Conservation (phyloP, 2,797 vertebrate genomes). For the Orientallactaga sibirica region DNA sequence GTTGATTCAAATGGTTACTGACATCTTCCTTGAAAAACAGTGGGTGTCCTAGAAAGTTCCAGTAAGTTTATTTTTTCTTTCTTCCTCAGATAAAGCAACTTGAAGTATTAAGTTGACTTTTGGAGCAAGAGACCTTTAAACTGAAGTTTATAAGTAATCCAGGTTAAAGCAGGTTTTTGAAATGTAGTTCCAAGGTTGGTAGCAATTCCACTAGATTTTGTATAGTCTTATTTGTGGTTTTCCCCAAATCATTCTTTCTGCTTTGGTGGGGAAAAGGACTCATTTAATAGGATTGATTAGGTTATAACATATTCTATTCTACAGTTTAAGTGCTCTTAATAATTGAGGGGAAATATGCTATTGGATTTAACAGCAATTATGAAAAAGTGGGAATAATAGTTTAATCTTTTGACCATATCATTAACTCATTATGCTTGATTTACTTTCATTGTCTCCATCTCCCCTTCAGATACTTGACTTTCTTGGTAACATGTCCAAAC, state of each 20-base stretch:
- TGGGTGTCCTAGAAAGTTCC: slow-evolving; percentile 15
- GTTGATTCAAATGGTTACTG: slow-evolving; percentile 10
- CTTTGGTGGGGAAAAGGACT: slow-evolving; percentile 1
- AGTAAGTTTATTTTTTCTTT: neutral
- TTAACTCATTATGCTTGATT: slow-evolving; percentile 55
- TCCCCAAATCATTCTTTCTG: slow-evolving; percentile 36
- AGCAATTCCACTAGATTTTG: slow-evolving; percentile 84
- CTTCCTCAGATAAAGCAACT: slow-evolving; percentile 72
- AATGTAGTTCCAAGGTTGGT: slow-evolving; percentile 81
- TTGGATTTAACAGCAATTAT: slow-evolving; percentile 57
- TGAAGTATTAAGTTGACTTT: slow-evolving; percentile 74
- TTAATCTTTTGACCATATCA: slow-evolving; percentile 12
- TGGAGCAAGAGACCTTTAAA: slow-evolving; percentile 74
- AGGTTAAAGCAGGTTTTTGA: slow-evolving; percentile 73
- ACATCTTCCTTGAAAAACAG: slow-evolving; percentile 38
- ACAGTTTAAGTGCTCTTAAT: slow-evolving; percentile 78
- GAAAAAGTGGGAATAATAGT: slow-evolving; percentile 39
- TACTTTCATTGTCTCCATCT: neutral
- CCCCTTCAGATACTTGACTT: neutral
- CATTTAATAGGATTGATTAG: neutral
- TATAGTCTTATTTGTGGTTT: slow-evolving; percentile 76
- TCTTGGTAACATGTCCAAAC: slow-evolving; percentile 55
- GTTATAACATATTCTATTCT: slow-evolving; percentile 46
- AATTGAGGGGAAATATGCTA: slow-evolving; percentile 57
- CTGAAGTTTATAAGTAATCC: slow-evolving; percentile 71